Evolutionary conservation across 2,113 vertebrate genomes (phyloP), one percentile per base, ranked within the genome.

Genomic region (Chamaea fasciata): DNA sequence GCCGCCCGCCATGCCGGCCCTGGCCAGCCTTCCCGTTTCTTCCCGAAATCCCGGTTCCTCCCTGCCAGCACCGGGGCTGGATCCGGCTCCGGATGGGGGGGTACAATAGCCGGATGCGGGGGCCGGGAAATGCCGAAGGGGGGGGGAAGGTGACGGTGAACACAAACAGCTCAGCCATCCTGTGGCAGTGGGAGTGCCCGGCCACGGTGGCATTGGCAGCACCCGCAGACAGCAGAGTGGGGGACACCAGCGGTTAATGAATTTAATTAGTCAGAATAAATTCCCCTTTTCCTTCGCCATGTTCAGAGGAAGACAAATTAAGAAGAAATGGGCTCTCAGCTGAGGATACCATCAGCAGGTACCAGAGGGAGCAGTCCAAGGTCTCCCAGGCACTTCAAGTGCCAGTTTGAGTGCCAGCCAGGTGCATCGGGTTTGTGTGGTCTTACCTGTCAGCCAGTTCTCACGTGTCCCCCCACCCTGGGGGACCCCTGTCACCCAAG

Each of bases 1-100:
- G 82, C 90, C 5, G 28, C 81, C 55, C 13, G 55, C 95, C 94
- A 96, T 96, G 76, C 73, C 0, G 9, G 67, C 52, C 62, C 65
- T 4, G 2, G 37, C 47, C 63, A 26, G 46, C 62, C 47, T 62
- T 65, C 76, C 75, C 2, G 2, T 52, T 84, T 82, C 89, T 83
- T 87, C 87, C 80, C 28, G 0, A 57, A 42, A 46, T 37, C 88
- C 84, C 24, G 2, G 44, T 59, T 86, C 63, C 76, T 87, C 69
- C 89, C 69, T 1, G 4, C 15, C 56, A 5, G 57, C 81, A 49
- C 42, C 3, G 10, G 57, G n/a, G 44, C 71, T 15, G 68, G 81
- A 76, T 76, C 81, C 23, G 23, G 63, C 90, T 93, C 93, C 93
- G 88, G 95, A 94, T 96, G 33, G 47, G 21, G 91, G 83, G 77